Conservation (phyloP, 2,113 vertebrate species). For the Engystomops pustulosus region DNA sequence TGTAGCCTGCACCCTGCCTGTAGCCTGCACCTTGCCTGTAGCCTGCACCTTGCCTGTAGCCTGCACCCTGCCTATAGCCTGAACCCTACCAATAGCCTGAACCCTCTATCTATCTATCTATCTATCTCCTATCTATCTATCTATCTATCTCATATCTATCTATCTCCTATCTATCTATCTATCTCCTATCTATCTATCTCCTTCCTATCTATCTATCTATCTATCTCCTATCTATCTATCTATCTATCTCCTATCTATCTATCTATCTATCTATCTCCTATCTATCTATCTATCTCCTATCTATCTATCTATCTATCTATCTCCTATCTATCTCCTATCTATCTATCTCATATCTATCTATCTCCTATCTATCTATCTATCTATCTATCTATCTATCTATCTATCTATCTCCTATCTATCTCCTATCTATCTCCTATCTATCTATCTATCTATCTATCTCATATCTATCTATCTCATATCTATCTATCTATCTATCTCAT, state of each 20-base stretch:
- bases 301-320: constrained; percentile 12
- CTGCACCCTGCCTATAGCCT: no score
- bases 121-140: no score
- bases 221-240: no score
- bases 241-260: constrained; percentile 6
- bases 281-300: constrained; percentile 7
- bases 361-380: constrained; percentile 7
- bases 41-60: no score
- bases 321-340: constrained; percentile 10
- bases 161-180: no score
- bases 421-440: background rate
- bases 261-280: constrained; percentile 8
- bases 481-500: background rate
- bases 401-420: constrained; percentile 4
- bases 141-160: no score
- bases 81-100: no score
- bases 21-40: no score
- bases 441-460: background rate
- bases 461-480: background rate
- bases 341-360: background rate
- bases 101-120: no score
- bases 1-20: no score
- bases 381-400: constrained; percentile 24
- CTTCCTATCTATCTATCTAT: no score
- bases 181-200: no score